A percentile compares a stretch with the other conserved stretches of the same genome.
Conservation (phyloP, 37 sponge, comb jelly and placozoan genomes). For the Beroe ovata region DNA sequence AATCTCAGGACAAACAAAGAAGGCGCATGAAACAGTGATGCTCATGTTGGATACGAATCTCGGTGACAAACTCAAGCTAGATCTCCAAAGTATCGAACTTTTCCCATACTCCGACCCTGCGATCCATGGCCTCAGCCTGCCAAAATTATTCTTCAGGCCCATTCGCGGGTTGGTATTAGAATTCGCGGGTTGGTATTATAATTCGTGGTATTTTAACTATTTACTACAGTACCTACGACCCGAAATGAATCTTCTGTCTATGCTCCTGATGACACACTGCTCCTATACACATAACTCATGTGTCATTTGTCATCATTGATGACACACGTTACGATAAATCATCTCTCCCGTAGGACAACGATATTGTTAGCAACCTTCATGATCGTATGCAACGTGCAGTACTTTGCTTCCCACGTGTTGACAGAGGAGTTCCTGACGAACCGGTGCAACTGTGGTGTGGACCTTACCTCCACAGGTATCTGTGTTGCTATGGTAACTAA, state of each 20-base stretch:
- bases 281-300: too few species aligned
- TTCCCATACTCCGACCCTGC: neutral
- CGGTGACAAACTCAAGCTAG: conserved; percentile 35
- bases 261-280: too few species aligned
- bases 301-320: too few species aligned
- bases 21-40: neutral
- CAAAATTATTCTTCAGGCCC: conserved; percentile 42
- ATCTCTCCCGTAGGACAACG: conserved; percentile 23
- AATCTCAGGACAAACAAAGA: conserved; percentile 16
- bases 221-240: too few species aligned
- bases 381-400: conserved; percentile 63
- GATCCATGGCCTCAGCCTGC: neutral
- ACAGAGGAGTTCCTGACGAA: conserved; percentile 58
- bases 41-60: conserved; percentile 15
- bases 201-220: neutral
- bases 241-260: too few species aligned
- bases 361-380: conserved; percentile 33
- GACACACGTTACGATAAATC: too few species aligned
- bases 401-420: conserved; percentile 54
- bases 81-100: neutral
- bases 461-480: conserved; percentile 31
- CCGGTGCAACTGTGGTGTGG: conserved; percentile 46
- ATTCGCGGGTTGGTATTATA: neutral
- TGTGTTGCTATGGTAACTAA: too few species aligned
- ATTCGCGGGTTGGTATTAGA: conserved; percentile 38